Conservation (phyloP, 2,888 invertebrate species). For the Agrochola litura region DNA sequence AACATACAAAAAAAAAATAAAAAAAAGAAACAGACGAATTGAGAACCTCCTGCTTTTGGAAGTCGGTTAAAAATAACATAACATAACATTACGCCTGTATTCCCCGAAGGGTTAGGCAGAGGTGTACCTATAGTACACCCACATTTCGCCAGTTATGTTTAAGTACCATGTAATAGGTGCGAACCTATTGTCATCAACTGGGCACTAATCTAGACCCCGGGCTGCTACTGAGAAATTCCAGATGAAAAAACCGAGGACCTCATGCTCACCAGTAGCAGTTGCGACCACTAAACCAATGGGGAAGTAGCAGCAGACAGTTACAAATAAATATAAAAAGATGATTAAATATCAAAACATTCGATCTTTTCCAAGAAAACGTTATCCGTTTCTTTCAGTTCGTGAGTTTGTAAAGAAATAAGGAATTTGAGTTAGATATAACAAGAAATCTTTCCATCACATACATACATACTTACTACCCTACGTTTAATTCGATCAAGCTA, state of each 20-base stretch:
- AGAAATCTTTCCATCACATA: neutral
- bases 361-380: conserved; percentile 8
- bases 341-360: neutral
- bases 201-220: neutral
- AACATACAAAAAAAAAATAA: no score
- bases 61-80: no score
- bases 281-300: neutral
- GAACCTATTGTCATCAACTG: neutral
- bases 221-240: neutral
- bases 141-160: neutral
- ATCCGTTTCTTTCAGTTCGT: conserved; percentile 1
- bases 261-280: neutral
- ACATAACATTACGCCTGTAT: neutral
- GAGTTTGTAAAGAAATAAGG: conserved; percentile 7
- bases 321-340: neutral
- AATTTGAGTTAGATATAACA: neutral
- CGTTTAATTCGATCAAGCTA: neutral
- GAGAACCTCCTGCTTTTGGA: no score
- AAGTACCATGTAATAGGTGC: neutral
- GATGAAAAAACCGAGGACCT: neutral
- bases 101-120: neutral
- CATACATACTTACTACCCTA: neutral
- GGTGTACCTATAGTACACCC: neutral
- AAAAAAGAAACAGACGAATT: no score
- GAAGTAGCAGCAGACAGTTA: no score